phyloP scores from a whole-genome alignment of 2,797 vertebrate species.

The Poeciliopsis gracilis region DNA sequence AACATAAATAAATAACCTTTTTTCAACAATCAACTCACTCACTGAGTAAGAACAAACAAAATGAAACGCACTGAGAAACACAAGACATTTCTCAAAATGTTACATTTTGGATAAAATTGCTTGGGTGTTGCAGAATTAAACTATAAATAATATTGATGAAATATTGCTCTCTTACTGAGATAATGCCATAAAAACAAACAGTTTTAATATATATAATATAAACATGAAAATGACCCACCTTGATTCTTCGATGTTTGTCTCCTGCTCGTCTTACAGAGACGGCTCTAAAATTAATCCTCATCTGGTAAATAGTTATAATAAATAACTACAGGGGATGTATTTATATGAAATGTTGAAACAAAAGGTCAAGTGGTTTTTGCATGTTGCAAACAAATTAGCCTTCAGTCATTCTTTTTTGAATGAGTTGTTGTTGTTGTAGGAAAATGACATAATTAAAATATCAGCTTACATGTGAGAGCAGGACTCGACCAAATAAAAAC shows the following conservation, averaged over 20 bases:
- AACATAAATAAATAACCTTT: neutral
- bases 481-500: neutral
- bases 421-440: neutral
- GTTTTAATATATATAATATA: neutral
- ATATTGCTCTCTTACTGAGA: neutral
- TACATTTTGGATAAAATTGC: neutral
- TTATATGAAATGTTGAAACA: neutral
- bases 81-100: neutral
- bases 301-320: neutral
- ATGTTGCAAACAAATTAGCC: neutral
- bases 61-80: neutral
- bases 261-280: neutral
- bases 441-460: neutral
- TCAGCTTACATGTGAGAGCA: neutral
- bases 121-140: neutral
- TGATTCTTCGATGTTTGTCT: neutral
- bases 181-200: neutral
- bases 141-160: neutral
- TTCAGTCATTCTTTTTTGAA: neutral
- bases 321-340: neutral
- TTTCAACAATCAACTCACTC: neutral
- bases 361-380: neutral
- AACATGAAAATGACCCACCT: neutral
- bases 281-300: neutral
- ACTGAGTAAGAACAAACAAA: neutral